Evolutionary conservation across 1,140 invertebrate genomes (phyloP).

Genomic region (Octopus bimaculoides): DNA sequence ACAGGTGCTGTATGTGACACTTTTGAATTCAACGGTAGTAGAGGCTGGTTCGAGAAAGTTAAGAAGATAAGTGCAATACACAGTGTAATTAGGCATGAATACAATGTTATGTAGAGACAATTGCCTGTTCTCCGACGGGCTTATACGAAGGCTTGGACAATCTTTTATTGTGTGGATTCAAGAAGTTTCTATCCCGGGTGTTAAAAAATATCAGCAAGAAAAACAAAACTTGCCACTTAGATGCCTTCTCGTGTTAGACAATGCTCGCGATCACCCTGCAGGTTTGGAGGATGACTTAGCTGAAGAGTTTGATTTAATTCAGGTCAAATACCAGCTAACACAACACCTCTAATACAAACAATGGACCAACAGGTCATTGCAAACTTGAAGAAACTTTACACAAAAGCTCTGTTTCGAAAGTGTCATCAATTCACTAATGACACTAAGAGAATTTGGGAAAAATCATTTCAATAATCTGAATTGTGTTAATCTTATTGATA

Average conservation of each 20-base stretch:
- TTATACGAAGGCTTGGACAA: no score
- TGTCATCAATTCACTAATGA: background rate
- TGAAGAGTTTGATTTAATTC: background rate
- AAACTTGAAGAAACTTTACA: background rate
- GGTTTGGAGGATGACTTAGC: background rate
- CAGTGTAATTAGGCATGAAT: no score
- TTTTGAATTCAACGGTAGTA: no score
- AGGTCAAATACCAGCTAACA: background rate
- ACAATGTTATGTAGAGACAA: no score
- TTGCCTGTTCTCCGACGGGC: no score
- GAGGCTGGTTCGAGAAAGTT: no score
- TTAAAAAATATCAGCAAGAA: background rate
- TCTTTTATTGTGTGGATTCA: no score
- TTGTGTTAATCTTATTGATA: background rate
- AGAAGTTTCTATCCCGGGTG: no score
- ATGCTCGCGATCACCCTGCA: background rate
- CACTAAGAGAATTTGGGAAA: background rate
- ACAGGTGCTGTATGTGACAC: no score
- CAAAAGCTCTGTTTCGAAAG: background rate
- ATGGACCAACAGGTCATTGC: background rate
- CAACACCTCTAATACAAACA: background rate
- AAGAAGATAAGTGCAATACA: no score
- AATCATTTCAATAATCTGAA: background rate
- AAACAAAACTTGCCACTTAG: background rate
- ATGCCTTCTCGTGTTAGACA: background rate